phyloP scores from a whole-genome alignment of 2,797 vertebrate species.

The Tadarida brasiliensis region DNA sequence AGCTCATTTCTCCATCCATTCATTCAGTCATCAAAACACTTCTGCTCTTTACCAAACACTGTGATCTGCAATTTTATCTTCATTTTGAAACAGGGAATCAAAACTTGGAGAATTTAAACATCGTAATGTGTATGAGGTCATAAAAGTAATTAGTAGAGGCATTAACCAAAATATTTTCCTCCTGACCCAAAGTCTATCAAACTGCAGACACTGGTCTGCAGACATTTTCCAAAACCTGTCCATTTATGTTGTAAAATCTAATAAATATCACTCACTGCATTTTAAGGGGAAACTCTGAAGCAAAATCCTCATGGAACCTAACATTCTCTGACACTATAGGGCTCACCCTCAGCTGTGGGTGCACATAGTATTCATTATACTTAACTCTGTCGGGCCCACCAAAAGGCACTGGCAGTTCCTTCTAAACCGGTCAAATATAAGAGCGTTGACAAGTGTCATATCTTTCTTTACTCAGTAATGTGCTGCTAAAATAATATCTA shows the following conservation, averaged over 20 bases:
- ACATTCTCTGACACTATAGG: background rate
- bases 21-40: background rate
- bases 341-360: background rate
- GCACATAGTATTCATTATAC: background rate
- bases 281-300: background rate
- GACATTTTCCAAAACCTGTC: background rate
- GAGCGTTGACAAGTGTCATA: background rate
- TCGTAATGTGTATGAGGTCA: background rate
- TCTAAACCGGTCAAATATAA: background rate
- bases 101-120: background rate
- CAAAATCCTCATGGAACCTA: background rate
- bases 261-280: background rate
- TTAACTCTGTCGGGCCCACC: background rate
- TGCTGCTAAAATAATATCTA: slow-evolving; percentile 1
- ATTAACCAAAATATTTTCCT: slow-evolving; percentile 13
- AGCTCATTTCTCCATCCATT: slow-evolving; percentile 6
- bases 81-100: slow-evolving; percentile 43
- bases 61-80: background rate
- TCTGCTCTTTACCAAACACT: background rate
- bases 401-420: background rate
- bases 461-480: background rate
- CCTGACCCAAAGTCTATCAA: background rate
- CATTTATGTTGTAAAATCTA: background rate
- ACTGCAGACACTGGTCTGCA: background rate
- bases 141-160: background rate